These are phyloP conservation scores for Aselliscus stoliczkanus DNA, from an alignment of 2,797 vertebrate genomes.

Conservation along the genomic window DNA sequence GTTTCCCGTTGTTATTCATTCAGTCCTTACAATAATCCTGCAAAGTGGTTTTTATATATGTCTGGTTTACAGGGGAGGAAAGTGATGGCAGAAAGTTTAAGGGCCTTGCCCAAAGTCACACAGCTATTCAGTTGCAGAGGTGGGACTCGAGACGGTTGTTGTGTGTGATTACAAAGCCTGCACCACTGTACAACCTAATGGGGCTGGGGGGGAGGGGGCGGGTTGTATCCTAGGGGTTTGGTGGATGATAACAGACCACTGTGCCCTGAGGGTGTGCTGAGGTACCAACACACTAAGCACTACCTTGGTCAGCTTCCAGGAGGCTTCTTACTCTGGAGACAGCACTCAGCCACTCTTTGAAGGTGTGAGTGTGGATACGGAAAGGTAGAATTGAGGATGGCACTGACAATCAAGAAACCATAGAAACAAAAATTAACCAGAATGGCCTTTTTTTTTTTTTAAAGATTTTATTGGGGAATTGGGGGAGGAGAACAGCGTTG, in stretches of 20 bases:
- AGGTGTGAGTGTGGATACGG: not conserved
- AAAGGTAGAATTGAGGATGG: not conserved
- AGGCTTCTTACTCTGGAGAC: not conserved
- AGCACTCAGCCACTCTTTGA: not conserved
- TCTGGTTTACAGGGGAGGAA: not conserved
- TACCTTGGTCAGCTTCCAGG: not conserved
- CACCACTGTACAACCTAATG: not conserved
- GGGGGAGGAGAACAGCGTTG: no score
- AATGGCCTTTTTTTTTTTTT: not conserved
- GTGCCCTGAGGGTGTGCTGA: not conserved
- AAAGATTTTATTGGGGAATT: no score
- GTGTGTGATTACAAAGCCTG: not conserved
- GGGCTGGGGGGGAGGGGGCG: no score
- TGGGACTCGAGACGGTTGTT: not conserved
- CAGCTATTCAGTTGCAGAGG: not conserved
- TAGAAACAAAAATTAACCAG: not conserved
- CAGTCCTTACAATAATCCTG: not conserved
- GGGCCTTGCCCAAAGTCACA: not conserved
- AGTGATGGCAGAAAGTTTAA: not conserved
- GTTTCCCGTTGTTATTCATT: not conserved
- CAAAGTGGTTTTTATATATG: not conserved
- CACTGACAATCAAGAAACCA: not conserved
- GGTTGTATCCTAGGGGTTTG: no score
- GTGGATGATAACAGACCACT: accelerated
- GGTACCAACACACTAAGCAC: not conserved